Conservation (phyloP, 2,797 vertebrate genomes). For the Numenius phaeopus region DNA sequence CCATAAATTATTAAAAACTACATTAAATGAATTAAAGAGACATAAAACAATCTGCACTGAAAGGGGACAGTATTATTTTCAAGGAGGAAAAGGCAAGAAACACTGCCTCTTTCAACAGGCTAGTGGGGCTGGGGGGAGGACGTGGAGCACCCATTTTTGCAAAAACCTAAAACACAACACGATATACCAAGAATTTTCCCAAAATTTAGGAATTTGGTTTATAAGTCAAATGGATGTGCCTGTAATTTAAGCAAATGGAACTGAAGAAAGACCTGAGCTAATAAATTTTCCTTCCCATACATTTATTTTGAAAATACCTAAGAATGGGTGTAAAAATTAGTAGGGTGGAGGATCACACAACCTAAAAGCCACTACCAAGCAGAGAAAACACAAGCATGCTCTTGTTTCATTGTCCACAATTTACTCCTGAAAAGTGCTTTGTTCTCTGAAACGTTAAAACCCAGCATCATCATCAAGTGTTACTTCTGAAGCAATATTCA, state of each 20-base stretch:
- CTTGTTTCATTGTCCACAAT: background rate
- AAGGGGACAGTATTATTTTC: background rate
- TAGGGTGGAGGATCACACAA: background rate
- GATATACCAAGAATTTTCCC: background rate
- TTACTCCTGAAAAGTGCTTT: background rate
- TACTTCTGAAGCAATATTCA: background rate
- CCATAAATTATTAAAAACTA: slow-evolving; percentile 47
- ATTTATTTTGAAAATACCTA: background rate
- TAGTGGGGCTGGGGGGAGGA: background rate
- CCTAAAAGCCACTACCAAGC: background rate
- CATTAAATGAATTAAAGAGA: slow-evolving; percentile 28
- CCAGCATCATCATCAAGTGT: background rate
- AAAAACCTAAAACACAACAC: background rate
- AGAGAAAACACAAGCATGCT: background rate
- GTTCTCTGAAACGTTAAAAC: slow-evolving; percentile 3
- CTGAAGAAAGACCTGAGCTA: background rate
- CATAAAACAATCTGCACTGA: background rate
- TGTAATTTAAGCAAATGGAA: background rate
- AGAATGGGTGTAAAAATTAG: background rate
- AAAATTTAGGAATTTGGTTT: background rate
- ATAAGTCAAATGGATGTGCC: background rate
- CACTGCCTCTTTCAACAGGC: background rate
- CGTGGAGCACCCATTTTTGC: background rate
- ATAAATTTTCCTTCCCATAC: background rate
- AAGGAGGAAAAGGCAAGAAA: background rate